These are phyloP conservation scores for Drosophila nigrodunni DNA, from an alignment of 1,140 invertebrate species.

Conservation along the genomic window DNA sequence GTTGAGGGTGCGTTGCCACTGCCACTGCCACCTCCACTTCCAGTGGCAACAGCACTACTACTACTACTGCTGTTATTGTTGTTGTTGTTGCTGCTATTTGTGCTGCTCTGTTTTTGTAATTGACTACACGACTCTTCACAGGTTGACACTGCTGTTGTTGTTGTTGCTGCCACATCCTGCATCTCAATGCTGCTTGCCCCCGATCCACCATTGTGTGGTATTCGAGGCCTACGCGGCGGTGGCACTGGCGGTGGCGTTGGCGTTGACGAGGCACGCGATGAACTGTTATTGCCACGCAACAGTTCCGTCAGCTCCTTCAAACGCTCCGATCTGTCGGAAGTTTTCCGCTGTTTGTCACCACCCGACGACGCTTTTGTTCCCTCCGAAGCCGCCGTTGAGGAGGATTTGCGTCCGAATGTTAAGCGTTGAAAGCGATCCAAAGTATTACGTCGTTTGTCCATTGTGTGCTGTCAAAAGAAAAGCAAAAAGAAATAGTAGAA, in stretches of 20 bases:
- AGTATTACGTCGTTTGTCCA: slow-evolving; percentile 86
- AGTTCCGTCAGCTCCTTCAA: slow-evolving; percentile 91
- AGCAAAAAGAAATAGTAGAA: slow-evolving; percentile 28
- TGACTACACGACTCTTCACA: slow-evolving; percentile 18
- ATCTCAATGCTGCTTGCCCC: slow-evolving; percentile 58
- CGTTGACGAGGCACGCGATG: slow-evolving; percentile 74
- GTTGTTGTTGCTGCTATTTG: slow-evolving; percentile 29
- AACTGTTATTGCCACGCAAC: slow-evolving; percentile 85
- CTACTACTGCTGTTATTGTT: slow-evolving; percentile 22
- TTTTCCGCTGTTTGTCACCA: slow-evolving; percentile 76
- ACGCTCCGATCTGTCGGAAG: slow-evolving; percentile 87
- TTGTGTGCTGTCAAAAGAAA: slow-evolving; percentile 55
- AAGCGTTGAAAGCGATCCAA: slow-evolving; percentile 92
- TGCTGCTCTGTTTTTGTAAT: slow-evolving; percentile 33
- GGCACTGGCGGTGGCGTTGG: slow-evolving; percentile 84
- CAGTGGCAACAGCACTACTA: neutral
- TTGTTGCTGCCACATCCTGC: slow-evolving; percentile 42
- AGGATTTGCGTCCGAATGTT: slow-evolving; percentile 88
- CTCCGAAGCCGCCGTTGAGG: slow-evolving; percentile 83
- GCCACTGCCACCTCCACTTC: slow-evolving; percentile 8
- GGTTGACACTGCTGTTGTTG: neutral
- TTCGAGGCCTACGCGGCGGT: slow-evolving; percentile 75
- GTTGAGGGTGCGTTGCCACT: slow-evolving; percentile 39
- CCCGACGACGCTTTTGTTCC: slow-evolving; percentile 28
- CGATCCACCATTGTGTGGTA: slow-evolving; percentile 38